Conservation (phyloP, 2,113 vertebrate genomes). For the Sciurus niger region DNA sequence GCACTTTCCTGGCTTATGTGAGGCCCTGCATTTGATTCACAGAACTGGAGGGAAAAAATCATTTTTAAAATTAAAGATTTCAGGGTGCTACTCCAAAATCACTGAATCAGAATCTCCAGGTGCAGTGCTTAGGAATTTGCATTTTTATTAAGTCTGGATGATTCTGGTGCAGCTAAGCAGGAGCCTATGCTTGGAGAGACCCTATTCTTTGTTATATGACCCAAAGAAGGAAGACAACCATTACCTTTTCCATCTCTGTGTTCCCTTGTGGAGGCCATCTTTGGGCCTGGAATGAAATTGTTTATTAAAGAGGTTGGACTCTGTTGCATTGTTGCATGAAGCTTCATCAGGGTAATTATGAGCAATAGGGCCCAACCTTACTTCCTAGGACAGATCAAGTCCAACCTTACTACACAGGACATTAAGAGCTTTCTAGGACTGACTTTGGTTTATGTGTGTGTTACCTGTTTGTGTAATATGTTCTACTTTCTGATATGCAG, state of each 20-base stretch:
- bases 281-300: not conserved
- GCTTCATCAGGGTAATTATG: constrained; percentile 7
- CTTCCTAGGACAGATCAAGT: not conserved
- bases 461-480: not conserved
- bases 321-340: not conserved
- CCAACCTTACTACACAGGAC: not conserved
- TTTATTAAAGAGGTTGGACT: not conserved
- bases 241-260: constrained; percentile 10
- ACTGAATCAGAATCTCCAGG: constrained; percentile 22
- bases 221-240: not conserved
- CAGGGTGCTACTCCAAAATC: not conserved
- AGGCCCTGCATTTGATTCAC: too few species aligned
- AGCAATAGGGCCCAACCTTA: not conserved
- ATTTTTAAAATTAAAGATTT: not conserved
- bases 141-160: constrained; percentile 32
- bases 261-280: not conserved
- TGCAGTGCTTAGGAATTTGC: not conserved
- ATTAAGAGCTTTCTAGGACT: constrained; percentile 2
- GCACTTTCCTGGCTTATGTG: too few species aligned
- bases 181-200: not conserved
- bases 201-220: not conserved
- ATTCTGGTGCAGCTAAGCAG: not conserved
- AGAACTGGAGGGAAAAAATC: too few species aligned
- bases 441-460: not conserved
- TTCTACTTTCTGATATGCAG: not conserved